A percentile compares a stretch with the other conserved stretches of the same genome.
Evolutionary conservation across 2,888 invertebrate genomes (phyloP).

Genomic region (Xiphydria camelus): DNA sequence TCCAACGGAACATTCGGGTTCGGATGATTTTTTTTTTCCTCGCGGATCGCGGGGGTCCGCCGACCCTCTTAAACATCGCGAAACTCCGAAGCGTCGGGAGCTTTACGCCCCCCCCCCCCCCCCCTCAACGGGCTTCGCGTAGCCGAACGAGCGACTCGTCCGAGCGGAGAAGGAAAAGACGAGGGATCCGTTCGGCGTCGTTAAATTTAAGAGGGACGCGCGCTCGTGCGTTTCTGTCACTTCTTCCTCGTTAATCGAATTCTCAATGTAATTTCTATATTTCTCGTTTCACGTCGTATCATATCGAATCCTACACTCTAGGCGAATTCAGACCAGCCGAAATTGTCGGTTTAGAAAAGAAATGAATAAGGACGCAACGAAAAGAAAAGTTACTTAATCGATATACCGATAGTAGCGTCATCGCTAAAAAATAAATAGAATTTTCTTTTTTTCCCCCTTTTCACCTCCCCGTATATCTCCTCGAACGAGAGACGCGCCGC

Average conservation of each 20-base stretch:
- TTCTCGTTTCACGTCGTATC: slow-evolving; percentile 5
- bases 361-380: slow-evolving; percentile 24
- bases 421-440: slow-evolving; percentile 52
- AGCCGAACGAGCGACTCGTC: too few species aligned
- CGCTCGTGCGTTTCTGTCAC: neutral
- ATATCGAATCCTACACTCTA: slow-evolving; percentile 45
- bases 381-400: slow-evolving; percentile 34
- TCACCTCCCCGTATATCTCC: neutral
- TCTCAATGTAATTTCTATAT: neutral
- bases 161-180: neutral
- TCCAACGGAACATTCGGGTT: slow-evolving; percentile 21
- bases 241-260: neutral
- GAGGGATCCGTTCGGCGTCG: too few species aligned
- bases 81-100: too few species aligned
- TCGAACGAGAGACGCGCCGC: neutral
- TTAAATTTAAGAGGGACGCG: too few species aligned
- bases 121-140: too few species aligned
- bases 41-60: slow-evolving; percentile 13
- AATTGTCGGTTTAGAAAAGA: slow-evolving; percentile 45
- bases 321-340: slow-evolving; percentile 56
- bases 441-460: slow-evolving; percentile 25
- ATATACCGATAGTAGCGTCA: slow-evolving; percentile 41
- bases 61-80: slow-evolving; percentile 10
- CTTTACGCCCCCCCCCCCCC: too few species aligned
- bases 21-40: slow-evolving; percentile 8